A percentile compares a stretch with the other conserved stretches of the same genome.
These are phyloP conservation scores for Abscondita cerata DNA, from an alignment of 2,888 invertebrate species.

Conservation along the genomic window DNA sequence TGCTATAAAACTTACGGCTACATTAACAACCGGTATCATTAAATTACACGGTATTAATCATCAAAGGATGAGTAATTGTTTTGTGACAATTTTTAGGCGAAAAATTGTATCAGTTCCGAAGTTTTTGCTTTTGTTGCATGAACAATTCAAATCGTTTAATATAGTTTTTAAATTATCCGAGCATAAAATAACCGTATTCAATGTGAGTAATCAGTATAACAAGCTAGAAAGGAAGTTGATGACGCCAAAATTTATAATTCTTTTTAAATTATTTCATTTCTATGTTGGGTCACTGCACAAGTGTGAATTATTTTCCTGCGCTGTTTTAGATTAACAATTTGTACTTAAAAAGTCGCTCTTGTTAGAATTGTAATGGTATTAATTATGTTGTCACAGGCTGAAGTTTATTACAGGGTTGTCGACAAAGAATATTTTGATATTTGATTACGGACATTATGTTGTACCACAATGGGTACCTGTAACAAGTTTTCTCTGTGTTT, in stretches of 20 bases:
- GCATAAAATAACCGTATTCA: conserved; percentile 16
- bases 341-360: no score
- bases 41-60: conserved; percentile 5
- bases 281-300: conserved; percentile 1
- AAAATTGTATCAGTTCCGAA: neutral
- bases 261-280: conserved; percentile 2
- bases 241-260: conserved; percentile 8
- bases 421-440: no score
- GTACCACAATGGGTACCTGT: no score
- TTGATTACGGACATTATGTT: no score
- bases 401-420: no score
- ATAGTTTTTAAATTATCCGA: neutral
- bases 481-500: no score
- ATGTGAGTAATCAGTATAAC: conserved; percentile 3
- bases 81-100: conserved; percentile 9
- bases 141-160: neutral
- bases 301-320: conserved; percentile 4
- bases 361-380: no score
- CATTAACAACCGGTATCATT: conserved; percentile 18
- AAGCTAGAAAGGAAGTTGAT: conserved; percentile 11
- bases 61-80: conserved; percentile 14
- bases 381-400: no score
- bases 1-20: conserved; percentile 17
- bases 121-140: no score
- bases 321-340: no score